Evolutionary conservation across 2,888 invertebrate genomes (phyloP).

Genomic region (Luperina nickerlii): DNA sequence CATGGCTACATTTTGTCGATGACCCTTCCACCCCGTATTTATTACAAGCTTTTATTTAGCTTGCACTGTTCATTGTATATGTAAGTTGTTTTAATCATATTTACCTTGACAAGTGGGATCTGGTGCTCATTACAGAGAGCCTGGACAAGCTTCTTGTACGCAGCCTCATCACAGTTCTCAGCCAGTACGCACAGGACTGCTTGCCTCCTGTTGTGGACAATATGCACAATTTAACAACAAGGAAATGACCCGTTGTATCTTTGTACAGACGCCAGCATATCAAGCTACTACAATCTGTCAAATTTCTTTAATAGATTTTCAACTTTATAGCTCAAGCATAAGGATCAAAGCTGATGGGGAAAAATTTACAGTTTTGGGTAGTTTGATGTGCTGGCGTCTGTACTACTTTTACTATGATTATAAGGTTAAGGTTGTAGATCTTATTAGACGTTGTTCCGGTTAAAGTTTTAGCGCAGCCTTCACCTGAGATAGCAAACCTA

Average conservation of each 20-base stretch:
- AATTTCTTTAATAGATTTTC: too few species aligned
- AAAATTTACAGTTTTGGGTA: too few species aligned
- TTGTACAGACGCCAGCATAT: too few species aligned
- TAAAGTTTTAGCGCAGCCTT: too few species aligned
- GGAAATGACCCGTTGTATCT: neutral
- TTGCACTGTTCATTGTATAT: too few species aligned
- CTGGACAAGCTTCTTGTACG: conserved; percentile 99
- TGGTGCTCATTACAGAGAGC: conserved; percentile 99
- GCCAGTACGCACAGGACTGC: conserved; percentile 99
- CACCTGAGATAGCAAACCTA: too few species aligned
- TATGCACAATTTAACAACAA: neutral
- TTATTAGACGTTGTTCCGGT: too few species aligned
- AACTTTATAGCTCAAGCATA: too few species aligned
- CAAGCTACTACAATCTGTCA: too few species aligned
- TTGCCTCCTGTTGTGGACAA: conserved; percentile 93
- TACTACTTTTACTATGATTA: neutral
- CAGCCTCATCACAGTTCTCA: conserved; percentile 99
- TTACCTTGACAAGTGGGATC: conserved; percentile 97
- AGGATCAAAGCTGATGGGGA: too few species aligned
- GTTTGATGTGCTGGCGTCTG: neutral
- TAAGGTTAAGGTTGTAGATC: too few species aligned
- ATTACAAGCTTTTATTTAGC: too few species aligned
- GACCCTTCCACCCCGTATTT: neutral
- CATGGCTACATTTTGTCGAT: neutral
- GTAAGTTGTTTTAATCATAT: neutral